These are phyloP conservation scores for Ciona savignyi DNA, from an alignment of 23 tunicate species.

Conservation along the genomic window DNA sequence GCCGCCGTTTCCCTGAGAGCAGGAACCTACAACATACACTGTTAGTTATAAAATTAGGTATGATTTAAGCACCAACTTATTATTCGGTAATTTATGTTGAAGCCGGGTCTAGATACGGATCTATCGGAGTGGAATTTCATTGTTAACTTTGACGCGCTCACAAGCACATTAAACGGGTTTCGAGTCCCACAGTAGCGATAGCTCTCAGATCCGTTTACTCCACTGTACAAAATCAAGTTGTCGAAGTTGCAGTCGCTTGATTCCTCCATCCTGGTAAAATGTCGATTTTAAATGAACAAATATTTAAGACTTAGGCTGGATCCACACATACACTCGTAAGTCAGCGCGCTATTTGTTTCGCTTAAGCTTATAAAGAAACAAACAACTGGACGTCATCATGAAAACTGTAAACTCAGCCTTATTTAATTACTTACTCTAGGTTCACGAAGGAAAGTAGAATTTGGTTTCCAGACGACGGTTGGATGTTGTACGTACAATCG, in stretches of 20 bases:
- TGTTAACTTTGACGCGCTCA: constrained; percentile 36
- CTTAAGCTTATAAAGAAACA: too few species aligned
- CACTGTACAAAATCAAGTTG: constrained; percentile 11
- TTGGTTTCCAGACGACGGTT: constrained; percentile 55
- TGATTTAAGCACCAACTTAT: too few species aligned
- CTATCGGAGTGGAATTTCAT: constrained; percentile 69
- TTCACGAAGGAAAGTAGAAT: constrained; percentile 39
- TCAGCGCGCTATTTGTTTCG: too few species aligned
- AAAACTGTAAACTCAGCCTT: too few species aligned
- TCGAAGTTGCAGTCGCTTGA: constrained; percentile 62
- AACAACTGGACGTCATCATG: too few species aligned
- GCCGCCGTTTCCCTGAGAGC: neutral
- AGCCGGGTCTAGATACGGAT: constrained; percentile 70
- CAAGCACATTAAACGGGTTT: constrained; percentile 12
- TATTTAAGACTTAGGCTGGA: too few species aligned
- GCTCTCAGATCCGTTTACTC: neutral
- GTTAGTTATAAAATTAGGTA: too few species aligned
- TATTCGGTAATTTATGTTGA: constrained; percentile 36
- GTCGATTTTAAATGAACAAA: too few species aligned
- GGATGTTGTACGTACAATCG: constrained; percentile 53
- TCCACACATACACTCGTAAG: too few species aligned
- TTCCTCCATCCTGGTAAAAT: constrained; percentile 57
- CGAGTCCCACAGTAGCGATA: constrained; percentile 47
- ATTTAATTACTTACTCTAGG: constrained; percentile 62
- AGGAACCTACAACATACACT: too few species aligned